Evolutionary conservation across 2,113 vertebrate genomes (phyloP), one percentile per base, ranked within the genome.

Genomic region (Bos indicus): DNA sequence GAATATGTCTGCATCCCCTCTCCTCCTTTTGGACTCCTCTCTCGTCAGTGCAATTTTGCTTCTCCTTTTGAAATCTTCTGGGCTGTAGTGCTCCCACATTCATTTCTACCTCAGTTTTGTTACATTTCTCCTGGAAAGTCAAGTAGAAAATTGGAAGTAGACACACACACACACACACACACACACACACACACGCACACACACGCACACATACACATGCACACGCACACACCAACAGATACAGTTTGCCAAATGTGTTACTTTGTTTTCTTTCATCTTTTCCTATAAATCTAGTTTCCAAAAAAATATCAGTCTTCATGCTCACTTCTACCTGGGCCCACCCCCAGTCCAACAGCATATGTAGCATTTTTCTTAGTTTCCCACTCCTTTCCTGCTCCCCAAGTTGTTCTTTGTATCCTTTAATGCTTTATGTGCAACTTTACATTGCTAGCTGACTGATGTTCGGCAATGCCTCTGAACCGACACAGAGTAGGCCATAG

Each of bases 51-150:
- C 98, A 98, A 92, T 98, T 98, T 98, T 97, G 96, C 97, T 99
- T 98, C 98, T 99, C 98, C 93, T 98, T 98, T 98, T 98, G 97
- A 95, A 97, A 97, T 98, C 97, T 97, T 97, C 96, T 98, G 95
- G 96, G 97, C 98, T 98, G 98, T 99, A 98, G 98, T 99, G 98
- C 98, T 98, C 98, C 99, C 99, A 98, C 98, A 97, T 98, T 99
- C 99, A 99, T 99, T 99, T 99, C 99, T 99, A 99, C 99, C 99
- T 99, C 99, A 99, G 99, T 99, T 99, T 99, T 99, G 98, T 99
- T 99, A 98, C 56, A 33, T 98, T 99, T 99, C 98, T 99, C 99
- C 99, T 98, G 98, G 97, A 99, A 99, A 99, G 98, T 98, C 98
- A 99, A 99, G 98, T 99, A 99, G 98, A 95, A 97, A 98, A 96